phyloP scores from a whole-genome alignment of 2,113 vertebrate genomes.

The Festucalex cinctus region DNA sequence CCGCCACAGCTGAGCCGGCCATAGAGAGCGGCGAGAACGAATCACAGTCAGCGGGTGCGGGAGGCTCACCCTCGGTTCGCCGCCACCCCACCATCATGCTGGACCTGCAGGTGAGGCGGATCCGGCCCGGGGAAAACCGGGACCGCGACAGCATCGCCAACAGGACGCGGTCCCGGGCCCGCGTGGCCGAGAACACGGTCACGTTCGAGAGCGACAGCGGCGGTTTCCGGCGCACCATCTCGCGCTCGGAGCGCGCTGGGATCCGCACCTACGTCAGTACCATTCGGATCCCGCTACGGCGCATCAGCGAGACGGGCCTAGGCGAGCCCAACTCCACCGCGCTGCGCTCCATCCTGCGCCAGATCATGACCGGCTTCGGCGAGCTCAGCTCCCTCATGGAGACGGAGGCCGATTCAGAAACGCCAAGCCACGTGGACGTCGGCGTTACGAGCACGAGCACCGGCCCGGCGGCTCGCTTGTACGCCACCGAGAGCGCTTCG shows the following conservation, averaged over 20 bases:
- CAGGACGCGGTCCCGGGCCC: constrained; percentile 85
- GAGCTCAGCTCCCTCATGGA: constrained; percentile 92
- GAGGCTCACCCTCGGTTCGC: constrained; percentile 62
- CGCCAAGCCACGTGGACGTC: constrained; percentile 53
- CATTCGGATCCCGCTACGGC: constrained; percentile 85
- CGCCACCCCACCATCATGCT: constrained; percentile 89
- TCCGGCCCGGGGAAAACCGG: constrained; percentile 86
- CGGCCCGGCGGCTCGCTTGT: constrained; percentile 43
- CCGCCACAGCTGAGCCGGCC: constrained; percentile 57
- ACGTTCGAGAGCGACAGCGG: constrained; percentile 89
- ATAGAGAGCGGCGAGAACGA: constrained; percentile 74
- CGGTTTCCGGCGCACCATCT: constrained; percentile 87
- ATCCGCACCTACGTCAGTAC: constrained; percentile 91
- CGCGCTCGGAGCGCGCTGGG: constrained; percentile 83
- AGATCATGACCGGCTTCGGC: constrained; percentile 93
- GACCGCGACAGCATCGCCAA: constrained; percentile 89
- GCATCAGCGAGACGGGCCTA: constrained; percentile 84
- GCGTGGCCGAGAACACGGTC: constrained; percentile 84
- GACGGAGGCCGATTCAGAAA: constrained; percentile 82
- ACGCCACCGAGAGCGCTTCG: constrained; percentile 39
- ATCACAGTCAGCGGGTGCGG: constrained; percentile 59
- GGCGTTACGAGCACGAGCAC: constrained; percentile 34
- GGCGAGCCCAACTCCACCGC: constrained; percentile 86
- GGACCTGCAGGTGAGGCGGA: constrained; percentile 89
- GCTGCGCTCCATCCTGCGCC: constrained; percentile 87